A percentile compares a stretch with the other conserved stretches of the same genome.
These are phyloP conservation scores for Copsychus sechellarum DNA, from an alignment of 2,113 vertebrate species.

Conservation along the genomic window DNA sequence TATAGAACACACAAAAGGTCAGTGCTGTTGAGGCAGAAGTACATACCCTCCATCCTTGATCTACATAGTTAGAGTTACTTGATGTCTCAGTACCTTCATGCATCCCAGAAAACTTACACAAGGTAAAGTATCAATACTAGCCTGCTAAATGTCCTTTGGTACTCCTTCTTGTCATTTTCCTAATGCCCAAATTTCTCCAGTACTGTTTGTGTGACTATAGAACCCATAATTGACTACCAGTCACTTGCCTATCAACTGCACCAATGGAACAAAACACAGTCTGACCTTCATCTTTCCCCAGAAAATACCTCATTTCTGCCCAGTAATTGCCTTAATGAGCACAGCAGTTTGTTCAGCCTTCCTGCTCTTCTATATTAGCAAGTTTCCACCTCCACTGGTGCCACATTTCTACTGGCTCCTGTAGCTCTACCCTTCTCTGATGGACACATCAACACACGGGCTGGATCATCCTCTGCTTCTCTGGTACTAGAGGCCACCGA, in stretches of 20 bases:
- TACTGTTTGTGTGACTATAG: background rate
- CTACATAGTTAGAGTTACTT: background rate
- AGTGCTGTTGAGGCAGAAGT: background rate
- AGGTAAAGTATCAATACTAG: background rate
- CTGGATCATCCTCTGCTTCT: background rate
- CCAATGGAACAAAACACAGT: background rate
- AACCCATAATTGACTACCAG: background rate
- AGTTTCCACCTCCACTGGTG: background rate
- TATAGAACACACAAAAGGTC: background rate
- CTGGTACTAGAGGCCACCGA: fast-evolving
- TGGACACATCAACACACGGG: fast-evolving
- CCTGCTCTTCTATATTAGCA: background rate
- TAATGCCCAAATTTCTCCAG: background rate
- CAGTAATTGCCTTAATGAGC: background rate
- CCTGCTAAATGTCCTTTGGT: background rate
- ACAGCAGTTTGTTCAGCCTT: background rate
- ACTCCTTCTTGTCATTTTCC: background rate
- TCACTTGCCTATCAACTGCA: fast-evolving
- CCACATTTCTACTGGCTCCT: background rate
- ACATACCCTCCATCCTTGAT: background rate
- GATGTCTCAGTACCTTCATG: background rate
- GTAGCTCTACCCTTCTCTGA: background rate
- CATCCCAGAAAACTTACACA: background rate
- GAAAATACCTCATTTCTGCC: background rate
- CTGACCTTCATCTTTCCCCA: background rate